Percentiles rank a stretch among this genome's conserved stretches.
These are phyloP conservation scores for Agrochola circellaris DNA, from an alignment of 2,888 invertebrate genomes.

Conservation along the genomic window DNA sequence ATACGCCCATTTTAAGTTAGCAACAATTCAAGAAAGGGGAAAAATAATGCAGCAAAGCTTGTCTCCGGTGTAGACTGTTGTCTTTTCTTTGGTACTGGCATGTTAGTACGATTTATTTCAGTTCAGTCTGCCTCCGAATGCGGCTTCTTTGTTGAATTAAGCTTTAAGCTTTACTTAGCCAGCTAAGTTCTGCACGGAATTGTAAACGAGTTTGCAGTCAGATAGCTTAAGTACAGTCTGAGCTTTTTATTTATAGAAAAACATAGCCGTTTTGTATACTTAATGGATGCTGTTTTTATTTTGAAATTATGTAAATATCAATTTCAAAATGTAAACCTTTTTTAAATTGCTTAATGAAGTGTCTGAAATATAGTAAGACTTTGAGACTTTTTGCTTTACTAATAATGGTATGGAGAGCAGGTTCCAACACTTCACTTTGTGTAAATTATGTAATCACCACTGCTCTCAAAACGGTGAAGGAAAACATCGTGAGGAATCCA, in stretches of 20 bases:
- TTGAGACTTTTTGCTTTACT: too few relatives aligned
- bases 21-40: background rate
- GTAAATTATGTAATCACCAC: too few relatives aligned
- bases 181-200: constrained; percentile 50
- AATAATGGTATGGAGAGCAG: too few relatives aligned
- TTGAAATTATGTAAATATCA: constrained; percentile 5
- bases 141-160: constrained; percentile 62
- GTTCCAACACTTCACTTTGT: too few relatives aligned
- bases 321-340: background rate
- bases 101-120: constrained; percentile 52
- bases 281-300: constrained; percentile 16
- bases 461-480: too few relatives aligned
- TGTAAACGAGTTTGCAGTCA: constrained; percentile 51
- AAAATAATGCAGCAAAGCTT: constrained; percentile 21
- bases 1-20: background rate
- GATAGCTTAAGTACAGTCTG: constrained; percentile 44
- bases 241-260: constrained; percentile 25
- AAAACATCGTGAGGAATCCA: too few relatives aligned
- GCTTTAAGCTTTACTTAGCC: constrained; percentile 64
- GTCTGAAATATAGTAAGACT: too few relatives aligned
- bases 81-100: constrained; percentile 9
- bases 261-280: constrained; percentile 14
- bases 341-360: background rate
- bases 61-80: constrained; percentile 24
- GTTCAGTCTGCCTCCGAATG: constrained; percentile 23